phyloP scores from a whole-genome alignment of 2,797 vertebrate species.

The Mormyrops attenuatus region DNA sequence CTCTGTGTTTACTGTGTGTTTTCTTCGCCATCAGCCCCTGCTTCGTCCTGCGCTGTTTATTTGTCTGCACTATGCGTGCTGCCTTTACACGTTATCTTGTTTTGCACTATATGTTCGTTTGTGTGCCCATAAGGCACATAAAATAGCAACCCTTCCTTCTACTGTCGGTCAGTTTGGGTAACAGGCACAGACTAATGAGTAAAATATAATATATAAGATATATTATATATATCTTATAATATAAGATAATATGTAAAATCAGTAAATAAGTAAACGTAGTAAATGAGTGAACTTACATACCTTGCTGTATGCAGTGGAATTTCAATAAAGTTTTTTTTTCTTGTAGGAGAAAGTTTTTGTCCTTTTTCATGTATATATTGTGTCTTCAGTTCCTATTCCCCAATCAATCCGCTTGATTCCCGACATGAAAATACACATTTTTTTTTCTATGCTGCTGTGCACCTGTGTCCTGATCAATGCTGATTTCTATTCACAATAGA shows the following conservation, averaged over 20 bases:
- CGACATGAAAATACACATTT: background rate
- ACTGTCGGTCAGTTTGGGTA: background rate
- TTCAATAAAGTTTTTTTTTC: background rate
- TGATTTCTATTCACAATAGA: background rate
- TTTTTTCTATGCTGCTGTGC: background rate
- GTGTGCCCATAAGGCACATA: background rate
- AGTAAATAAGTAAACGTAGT: background rate
- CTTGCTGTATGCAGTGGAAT: background rate
- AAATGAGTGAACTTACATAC: background rate
- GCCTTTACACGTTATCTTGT: background rate
- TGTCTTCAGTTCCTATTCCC: background rate
- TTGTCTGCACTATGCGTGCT: background rate
- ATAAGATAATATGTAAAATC: background rate
- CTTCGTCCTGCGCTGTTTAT: background rate
- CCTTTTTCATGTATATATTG: background rate
- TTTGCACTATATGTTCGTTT: background rate
- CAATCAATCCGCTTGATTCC: background rate
- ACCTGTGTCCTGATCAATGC: background rate
- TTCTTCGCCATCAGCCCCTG: background rate
- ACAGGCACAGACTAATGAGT: background rate
- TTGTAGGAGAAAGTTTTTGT: background rate
- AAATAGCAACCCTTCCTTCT: background rate
- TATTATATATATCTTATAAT: too few species aligned
- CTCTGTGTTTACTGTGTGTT: background rate
- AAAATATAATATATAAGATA: too few species aligned